These are phyloP conservation scores for Argopecten irradians DNA, from an alignment of 1,140 invertebrate species.

Conservation along the genomic window DNA sequence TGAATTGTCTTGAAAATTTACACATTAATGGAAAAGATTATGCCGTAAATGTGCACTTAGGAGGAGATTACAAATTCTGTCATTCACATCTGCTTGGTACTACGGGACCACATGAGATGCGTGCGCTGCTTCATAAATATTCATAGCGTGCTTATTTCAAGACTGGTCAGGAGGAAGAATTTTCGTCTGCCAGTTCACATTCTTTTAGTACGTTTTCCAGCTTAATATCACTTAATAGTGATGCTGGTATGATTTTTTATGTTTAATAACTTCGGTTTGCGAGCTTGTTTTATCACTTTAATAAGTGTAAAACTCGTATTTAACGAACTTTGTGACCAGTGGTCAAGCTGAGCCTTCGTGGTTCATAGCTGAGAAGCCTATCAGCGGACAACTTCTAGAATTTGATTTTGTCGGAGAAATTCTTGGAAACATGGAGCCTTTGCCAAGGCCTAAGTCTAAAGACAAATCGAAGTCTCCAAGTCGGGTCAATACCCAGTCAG, in stretches of 20 bases:
- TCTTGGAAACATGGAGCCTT: background rate
- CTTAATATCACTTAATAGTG: too few relatives aligned
- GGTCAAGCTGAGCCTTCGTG: background rate
- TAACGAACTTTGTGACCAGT: background rate
- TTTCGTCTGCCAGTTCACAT: background rate
- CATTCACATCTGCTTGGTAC: too few relatives aligned
- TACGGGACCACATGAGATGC: too few relatives aligned
- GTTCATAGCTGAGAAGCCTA: background rate
- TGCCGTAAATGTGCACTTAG: too few relatives aligned
- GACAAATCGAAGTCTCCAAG: background rate
- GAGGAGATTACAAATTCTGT: too few relatives aligned
- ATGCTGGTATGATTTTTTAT: background rate
- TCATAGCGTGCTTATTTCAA: background rate
- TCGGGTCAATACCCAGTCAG: background rate
- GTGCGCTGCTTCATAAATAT: background rate
- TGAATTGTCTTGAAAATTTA: too few relatives aligned
- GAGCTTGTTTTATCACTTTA: background rate
- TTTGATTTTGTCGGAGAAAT: background rate
- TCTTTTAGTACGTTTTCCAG: background rate
- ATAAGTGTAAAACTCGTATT: background rate
- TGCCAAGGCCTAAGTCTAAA: background rate
- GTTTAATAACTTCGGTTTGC: background rate
- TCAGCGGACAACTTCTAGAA: background rate
- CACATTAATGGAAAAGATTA: too few relatives aligned
- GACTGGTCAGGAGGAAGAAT: background rate